phyloP scores from a whole-genome alignment of 2,113 vertebrate genomes.

The Prionailurus bengalensis region DNA sequence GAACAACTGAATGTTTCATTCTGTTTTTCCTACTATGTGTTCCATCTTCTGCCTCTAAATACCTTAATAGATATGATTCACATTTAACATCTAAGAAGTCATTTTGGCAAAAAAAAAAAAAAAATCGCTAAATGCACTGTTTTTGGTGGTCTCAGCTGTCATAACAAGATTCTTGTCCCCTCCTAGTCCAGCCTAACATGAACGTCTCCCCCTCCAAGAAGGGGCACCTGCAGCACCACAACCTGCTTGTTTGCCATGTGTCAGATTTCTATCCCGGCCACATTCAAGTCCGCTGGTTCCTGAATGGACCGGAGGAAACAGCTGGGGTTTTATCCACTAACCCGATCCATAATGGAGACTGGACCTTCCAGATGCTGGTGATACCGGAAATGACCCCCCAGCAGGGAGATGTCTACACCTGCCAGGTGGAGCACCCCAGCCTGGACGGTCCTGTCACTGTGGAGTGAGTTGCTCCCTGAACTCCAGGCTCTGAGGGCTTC shows the following conservation, averaged over 20 bases:
- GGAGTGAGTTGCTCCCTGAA: constrained; percentile 20
- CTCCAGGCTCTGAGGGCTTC: background rate
- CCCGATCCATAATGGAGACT: constrained; percentile 3
- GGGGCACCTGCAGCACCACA: constrained; percentile 64
- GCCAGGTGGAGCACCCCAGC: constrained; percentile 72
- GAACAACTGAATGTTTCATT: background rate
- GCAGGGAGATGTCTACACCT: constrained; percentile 86
- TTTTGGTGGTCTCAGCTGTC: background rate
- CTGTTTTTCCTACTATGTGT: background rate
- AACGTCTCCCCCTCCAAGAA: constrained; percentile 17
- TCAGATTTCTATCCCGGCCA: constrained; percentile 22
- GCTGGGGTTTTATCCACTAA: constrained; percentile 1
- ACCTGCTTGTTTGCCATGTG: constrained; percentile 83
- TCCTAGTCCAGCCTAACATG: constrained; percentile 21
- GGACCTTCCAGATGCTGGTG: constrained; percentile 66
- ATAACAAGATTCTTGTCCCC: background rate
- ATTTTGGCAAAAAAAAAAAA: no score
- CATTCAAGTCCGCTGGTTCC: constrained; percentile 1
- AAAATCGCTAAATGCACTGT: background rate
- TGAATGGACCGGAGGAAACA: constrained; percentile 48
- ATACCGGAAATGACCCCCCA: constrained; percentile 69
- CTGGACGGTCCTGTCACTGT: background rate
- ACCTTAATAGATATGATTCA: background rate
- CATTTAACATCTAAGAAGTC: background rate
- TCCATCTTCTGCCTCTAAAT: background rate